Base-by-base conservation (phyloP, 2,113 vertebrate genomes). In the Ivindomyrus marchei region DNA sequence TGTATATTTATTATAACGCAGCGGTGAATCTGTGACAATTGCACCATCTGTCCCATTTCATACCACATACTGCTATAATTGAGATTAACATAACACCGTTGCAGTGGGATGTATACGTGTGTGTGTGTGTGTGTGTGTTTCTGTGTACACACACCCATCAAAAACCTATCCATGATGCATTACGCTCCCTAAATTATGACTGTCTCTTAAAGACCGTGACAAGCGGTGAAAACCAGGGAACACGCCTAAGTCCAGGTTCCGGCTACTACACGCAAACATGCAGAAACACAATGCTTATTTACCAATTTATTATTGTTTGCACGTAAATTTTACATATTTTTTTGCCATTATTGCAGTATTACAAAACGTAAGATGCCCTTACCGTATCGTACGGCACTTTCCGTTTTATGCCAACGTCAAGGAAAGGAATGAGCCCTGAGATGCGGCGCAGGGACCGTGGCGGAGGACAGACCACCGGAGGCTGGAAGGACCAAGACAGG, bases 401-500 rank as follows among this genome's bases (percentile, higher is more conserved):
- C 9, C 52, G 45, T 39, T 83, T 45, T n/a, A n/a, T 36, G 46
- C 13, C 88, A 74, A 19, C 11, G 66, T 24, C 70, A 49, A 42
- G 89, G 21, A 83, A 39, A 42, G 15, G 77, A 42, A 19, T 42
- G 15, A 42, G 11, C 17, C 77, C 3, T 17, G 17, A 83, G 39
- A 83, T 21, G 56, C 24, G 17, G 45, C 19, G 27, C 52, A 8
- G 11, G 53, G 53, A 50, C 52, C 10, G 52, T 21, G 27, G 8
- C 31, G 17, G 31, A 62, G 77, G 46, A 58, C 50, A 45, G 89
- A 39, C 52, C 52, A 56, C 19, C 31, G 39, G 7, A 9, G 62
- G 47, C 19, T 52, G 36, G 52, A 49, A 74, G 56, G 47, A 74
- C 94, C 93, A 94, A 92, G 90, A 93, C 7, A 92, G 39, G 86